Evolutionary conservation across 2,797 vertebrate species (phyloP), one percentile per base, ranked within the genome.

Genomic region (Chaunax sp.): DNA sequence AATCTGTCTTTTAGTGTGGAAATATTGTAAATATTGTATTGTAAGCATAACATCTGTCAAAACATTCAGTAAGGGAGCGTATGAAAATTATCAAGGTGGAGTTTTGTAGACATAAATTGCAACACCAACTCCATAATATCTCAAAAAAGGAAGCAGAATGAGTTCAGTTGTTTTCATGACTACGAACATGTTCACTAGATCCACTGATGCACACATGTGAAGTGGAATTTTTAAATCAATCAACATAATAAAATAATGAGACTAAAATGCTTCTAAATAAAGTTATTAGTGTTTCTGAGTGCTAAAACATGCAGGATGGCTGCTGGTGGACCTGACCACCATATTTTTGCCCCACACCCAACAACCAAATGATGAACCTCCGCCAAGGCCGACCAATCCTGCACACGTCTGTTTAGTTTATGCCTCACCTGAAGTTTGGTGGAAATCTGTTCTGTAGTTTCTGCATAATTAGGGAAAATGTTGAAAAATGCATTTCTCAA

Each of bases 31-130:
- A n/a, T n/a, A n/a, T n/a, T n/a, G n/a, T n/a, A n/a, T n/a, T n/a
- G n/a, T n/a, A n/a, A n/a, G n/a, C n/a, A n/a, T n/a, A n/a, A n/a
- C 53, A 43, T 89, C 83, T 89, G 86, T 81, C 76, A 79, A 68
- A 60, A 71, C 75, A 60, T 84, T 81, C 47, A 55, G 75, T 68
- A 50, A 72, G 56, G 35, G 40, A 46, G 35, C 14, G 44, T 3
- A 14, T 35, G 38, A 22, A 62, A 75, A 37, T 46, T 4, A 53
- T 2, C 15, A 12, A n/a, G 14, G 19, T 23, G 35, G 28, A 57
- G n/a, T n/a, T n/a, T n/a, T n/a, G n/a, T n/a, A n/a, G n/a, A n/a
- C 8, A 58, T 23, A 37, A 38, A 46, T 8, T 50, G 45, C 19
- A 44, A 3, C 1, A 16, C 28, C 1, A 1, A 41, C 12, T 8